Evolutionary conservation across 2,113 vertebrate species (phyloP).

Genomic region (Gallinago media): DNA sequence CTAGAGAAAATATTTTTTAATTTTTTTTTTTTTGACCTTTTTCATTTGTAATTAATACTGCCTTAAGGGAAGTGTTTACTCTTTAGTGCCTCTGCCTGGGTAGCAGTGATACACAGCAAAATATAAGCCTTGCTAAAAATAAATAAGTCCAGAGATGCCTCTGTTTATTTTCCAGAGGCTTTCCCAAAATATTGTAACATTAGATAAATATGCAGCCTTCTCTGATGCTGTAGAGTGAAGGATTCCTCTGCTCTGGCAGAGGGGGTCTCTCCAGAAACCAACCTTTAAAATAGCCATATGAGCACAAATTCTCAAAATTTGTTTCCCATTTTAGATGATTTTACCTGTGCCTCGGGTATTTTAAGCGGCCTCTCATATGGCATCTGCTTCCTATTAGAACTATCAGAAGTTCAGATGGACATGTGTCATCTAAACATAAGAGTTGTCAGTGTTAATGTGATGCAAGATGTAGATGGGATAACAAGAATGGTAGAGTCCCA

Average conservation of each 20-base stretch:
- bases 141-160: not conserved
- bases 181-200: not conserved
- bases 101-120: not conserved
- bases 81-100: not conserved
- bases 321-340: not conserved
- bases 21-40: not conserved
- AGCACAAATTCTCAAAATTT: not conserved
- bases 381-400: not conserved
- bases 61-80: not conserved
- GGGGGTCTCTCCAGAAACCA: rapidly evolving
- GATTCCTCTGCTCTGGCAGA: not conserved
- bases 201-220: not conserved
- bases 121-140: not conserved
- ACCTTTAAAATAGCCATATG: not conserved
- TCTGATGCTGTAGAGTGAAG: not conserved
- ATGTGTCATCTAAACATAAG: not conserved
- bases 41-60: not conserved
- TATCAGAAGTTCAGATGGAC: not conserved
- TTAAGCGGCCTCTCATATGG: not conserved
- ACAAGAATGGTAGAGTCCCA: not conserved
- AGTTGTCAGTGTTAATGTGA: not conserved
- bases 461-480: not conserved
- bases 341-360: not conserved
- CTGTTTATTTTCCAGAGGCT: not conserved
- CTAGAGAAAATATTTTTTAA: not conserved